Base-by-base conservation (phyloP, 92 coral and sea anemone genomes). In the Galaxea fascicularis region DNA sequence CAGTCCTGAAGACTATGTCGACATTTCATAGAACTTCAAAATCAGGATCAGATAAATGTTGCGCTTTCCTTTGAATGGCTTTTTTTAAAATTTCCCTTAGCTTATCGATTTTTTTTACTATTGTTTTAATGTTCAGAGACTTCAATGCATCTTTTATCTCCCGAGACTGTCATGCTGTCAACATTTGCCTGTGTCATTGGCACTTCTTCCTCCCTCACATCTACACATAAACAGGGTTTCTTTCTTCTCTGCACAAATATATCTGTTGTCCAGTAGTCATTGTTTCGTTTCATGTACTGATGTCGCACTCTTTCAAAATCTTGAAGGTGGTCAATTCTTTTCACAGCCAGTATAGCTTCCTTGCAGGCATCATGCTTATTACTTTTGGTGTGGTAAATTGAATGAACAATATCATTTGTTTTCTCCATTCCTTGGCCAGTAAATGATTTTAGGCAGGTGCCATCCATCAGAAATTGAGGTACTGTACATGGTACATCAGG, bases 341-440 rank as follows among this genome's bases (percentile, higher is more conserved):
- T 90, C 44, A 89, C 24, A 26, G 93, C 93, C 30, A 44, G 79
- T n/a, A 89, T 63, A 5, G 93, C 90, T 46, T 89, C 90, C 25
- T 41, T 78, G 58, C 92, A 89, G 0, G 89, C 86, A 89, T 89
- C 89, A 51, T 89, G 92, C 63, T 76, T 77, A 77, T 70, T 89
- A 39, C 68, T 28, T 66, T 90, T 85, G 25, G 69, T 79, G 78
- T 85, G 90, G 66, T 85, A 85, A 28, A 89, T 77, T 26, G 89
- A 83, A 10, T 82, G 62, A 8, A 84, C 85, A 45, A 31, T 72
- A 57, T 90, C 87, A 71, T 85, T 90, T 0, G 71, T 80, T 82
- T 90, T 86, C 66, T 90, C 90, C 0, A 90, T 81, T 39, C 93
- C 93, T 81, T 90, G 93, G 0, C 93, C 93, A 0, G 90, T 86